A percentile compares a stretch with the other conserved stretches of the same genome.
phyloP scores from a whole-genome alignment of 2,888 invertebrate genomes.

The Melinopterus prodromus region DNA sequence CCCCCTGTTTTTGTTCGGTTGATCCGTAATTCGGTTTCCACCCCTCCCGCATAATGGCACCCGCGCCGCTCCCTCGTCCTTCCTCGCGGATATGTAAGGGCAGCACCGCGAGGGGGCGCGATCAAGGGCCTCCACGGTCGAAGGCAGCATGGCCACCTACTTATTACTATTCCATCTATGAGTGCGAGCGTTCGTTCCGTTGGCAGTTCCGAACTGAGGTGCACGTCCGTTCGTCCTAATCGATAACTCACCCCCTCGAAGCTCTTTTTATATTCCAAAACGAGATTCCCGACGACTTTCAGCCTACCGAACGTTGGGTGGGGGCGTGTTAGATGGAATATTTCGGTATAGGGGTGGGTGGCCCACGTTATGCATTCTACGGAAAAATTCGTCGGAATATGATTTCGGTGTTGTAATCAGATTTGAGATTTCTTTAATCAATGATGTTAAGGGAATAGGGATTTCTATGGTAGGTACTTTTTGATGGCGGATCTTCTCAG shows the following conservation, averaged over 20 bases:
- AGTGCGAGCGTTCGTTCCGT: constrained; percentile 56
- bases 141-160: constrained; percentile 52
- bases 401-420: background rate
- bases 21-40: constrained; percentile 59
- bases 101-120: constrained; percentile 37
- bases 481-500: no score
- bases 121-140: constrained; percentile 33
- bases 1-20: constrained; percentile 57
- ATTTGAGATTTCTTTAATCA: background rate
- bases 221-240: constrained; percentile 45
- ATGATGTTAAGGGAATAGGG: background rate
- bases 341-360: background rate
- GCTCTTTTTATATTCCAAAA: constrained; percentile 47
- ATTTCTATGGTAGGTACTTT: background rate
- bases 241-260: constrained; percentile 52
- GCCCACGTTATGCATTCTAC: background rate
- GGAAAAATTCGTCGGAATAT: background rate
- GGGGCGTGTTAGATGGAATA: background rate
- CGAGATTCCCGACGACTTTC: constrained; percentile 49
- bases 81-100: constrained; percentile 4
- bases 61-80: constrained; percentile 13
- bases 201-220: constrained; percentile 36
- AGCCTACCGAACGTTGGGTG: constrained; percentile 42
- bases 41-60: constrained; percentile 43
- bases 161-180: constrained; percentile 60